Conservation (phyloP, 2,888 invertebrate genomes). For the Thera britannica region DNA sequence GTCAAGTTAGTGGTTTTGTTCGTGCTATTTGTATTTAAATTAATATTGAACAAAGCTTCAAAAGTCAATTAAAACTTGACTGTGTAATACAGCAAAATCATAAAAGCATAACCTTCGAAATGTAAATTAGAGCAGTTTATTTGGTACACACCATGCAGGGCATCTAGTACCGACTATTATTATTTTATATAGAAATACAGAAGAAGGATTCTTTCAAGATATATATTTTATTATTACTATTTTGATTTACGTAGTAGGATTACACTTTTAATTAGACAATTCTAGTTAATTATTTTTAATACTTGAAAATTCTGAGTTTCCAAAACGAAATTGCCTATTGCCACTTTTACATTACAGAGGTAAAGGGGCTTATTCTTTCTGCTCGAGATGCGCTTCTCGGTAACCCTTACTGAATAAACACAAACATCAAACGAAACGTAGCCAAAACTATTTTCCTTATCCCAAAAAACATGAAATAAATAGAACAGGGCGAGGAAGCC, state of each 20-base stretch:
- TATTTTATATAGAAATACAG: too few species aligned
- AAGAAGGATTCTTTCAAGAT: too few species aligned
- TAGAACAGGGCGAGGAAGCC: conserved; percentile 45
- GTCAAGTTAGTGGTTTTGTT: conserved; percentile 16
- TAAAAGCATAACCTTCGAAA: neutral
- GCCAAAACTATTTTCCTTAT: conserved; percentile 54
- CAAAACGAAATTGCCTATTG: too few species aligned
- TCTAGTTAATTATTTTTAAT: too few species aligned
- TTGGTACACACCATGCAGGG: neutral
- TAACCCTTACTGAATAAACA: conserved; percentile 27
- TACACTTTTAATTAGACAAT: too few species aligned
- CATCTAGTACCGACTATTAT: too few species aligned
- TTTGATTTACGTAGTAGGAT: too few species aligned
- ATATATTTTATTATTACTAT: too few species aligned
- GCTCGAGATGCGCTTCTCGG: conserved; percentile 17
- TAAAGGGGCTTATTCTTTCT: neutral
- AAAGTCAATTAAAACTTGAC: conserved; percentile 5
- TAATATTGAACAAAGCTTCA: conserved; percentile 1
- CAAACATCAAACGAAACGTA: conserved; percentile 33
- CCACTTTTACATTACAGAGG: too few species aligned
- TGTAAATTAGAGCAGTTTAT: neutral
- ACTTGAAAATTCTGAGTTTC: too few species aligned
- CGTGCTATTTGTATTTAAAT: conserved; percentile 12
- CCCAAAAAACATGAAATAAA: conserved; percentile 51
- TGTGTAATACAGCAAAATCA: neutral